Evolutionary conservation across 2,797 vertebrate genomes (phyloP).

Genomic region (Lithobates pipiens): DNA sequence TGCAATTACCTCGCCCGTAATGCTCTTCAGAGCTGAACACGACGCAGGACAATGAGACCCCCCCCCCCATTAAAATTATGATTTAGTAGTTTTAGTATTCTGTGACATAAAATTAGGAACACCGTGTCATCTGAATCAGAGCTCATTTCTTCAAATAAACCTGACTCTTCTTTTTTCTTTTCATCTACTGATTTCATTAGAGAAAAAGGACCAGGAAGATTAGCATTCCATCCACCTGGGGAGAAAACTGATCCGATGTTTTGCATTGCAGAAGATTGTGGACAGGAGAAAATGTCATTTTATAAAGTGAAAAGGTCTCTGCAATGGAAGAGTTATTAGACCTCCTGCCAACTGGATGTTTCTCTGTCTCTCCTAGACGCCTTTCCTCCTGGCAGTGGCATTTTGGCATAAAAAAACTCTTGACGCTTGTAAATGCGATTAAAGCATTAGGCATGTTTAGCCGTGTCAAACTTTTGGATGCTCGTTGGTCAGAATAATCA

Average conservation of each 20-base stretch:
- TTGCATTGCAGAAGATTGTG: background rate
- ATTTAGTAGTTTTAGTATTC: constrained; percentile 27
- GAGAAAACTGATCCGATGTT: background rate
- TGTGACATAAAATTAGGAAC: constrained; percentile 13
- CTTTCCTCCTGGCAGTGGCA: no score
- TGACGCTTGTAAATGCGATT: no score
- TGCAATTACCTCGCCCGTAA: background rate
- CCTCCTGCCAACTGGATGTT: no score
- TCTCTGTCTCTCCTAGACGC: no score
- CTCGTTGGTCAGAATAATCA: no score
- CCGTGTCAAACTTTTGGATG: no score
- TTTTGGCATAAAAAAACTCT: no score
- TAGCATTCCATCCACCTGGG: constrained; percentile 2
- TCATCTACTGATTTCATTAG: constrained; percentile 1
- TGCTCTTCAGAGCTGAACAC: background rate
- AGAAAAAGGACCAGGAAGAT: background rate
- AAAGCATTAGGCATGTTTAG: no score
- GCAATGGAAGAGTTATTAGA: no score
- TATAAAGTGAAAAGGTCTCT: background rate
- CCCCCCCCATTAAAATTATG: background rate
- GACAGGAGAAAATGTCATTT: background rate
- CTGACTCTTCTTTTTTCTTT: background rate
- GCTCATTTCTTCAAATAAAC: background rate
- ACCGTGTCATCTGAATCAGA: background rate
- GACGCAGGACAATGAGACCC: background rate